Base-by-base conservation (phyloP, 1,140 invertebrate genomes). In the Drosophila ercepeae region DNA sequence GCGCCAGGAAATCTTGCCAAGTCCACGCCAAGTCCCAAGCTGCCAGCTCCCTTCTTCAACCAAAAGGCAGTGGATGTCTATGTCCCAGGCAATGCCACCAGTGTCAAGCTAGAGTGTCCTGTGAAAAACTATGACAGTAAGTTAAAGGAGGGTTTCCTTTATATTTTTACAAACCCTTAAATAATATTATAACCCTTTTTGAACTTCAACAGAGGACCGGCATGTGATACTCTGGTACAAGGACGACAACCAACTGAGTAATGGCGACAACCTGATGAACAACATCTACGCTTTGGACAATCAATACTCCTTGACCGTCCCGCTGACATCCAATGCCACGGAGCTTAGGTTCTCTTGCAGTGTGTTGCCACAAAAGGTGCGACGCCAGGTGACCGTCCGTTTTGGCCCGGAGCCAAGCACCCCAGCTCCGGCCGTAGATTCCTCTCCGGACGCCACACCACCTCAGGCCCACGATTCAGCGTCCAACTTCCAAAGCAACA, bases 81-180 rank as follows among this genome's bases (percentile, higher is more conserved):
- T 60, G 74, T 74, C 19, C 32, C 54, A 0, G 13, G 23, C 2
- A 81, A 77, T 44, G 48, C 29, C 11, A 73, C 42, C 18, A 34
- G 44, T 5, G 73, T 78, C 0, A 81, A 73, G 36, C 19, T 89
- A 25, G 67, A 84, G 2, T 89, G 84, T 27, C 84, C 84, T 5
- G 84, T 78, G 0, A 79, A 81, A 45, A 84, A 89, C 19, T 89
- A 71, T 36, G 51, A 89, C 59, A 60, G 84, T 89, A 61, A 78
- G 64, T 51, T 1, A 14, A 27, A 25, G 3, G 23, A 14, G 6
- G 32, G 7, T 9, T 2, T 29, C 29, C 1, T 8, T 34, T 36
- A 36, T 7, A 32, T 32, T 32, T 32, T 32, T 1, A 11, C 2
- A 32, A 39, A n/a, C 39, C 54, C n/a, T n/a, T n/a, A n/a, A n/a